phyloP scores from a whole-genome alignment of 2,888 invertebrate species.

The Idaea aversata region DNA sequence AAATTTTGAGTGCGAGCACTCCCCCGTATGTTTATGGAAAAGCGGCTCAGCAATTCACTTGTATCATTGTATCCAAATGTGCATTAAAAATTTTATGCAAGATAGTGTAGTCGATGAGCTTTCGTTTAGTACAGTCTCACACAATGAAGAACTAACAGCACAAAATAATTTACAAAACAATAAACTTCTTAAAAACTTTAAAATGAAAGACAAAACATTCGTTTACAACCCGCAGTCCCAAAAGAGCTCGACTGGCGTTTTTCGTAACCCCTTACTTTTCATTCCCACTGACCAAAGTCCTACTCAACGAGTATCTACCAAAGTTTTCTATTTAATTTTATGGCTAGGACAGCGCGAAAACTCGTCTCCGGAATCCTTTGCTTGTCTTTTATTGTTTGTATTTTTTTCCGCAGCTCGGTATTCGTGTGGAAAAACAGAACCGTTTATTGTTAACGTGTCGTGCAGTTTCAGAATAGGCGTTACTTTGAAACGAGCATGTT shows the following conservation, averaged over 20 bases:
- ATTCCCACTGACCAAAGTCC: constrained; percentile 32
- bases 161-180: too few relatives aligned
- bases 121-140: too few relatives aligned
- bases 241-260: not conserved
- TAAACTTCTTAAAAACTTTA: not conserved
- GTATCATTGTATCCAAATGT: too few relatives aligned
- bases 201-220: not conserved
- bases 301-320: constrained; percentile 38
- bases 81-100: too few relatives aligned
- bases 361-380: constrained; percentile 49
- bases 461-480: constrained; percentile 26
- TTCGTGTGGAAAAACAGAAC: constrained; percentile 50
- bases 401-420: constrained; percentile 56
- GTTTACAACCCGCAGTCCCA: not conserved
- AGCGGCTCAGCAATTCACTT: too few relatives aligned
- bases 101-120: too few relatives aligned
- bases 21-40: too few relatives aligned
- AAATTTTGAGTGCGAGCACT: too few relatives aligned
- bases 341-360: constrained; percentile 58
- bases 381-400: constrained; percentile 63
- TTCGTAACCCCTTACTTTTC: not conserved
- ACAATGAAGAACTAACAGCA: too few relatives aligned
- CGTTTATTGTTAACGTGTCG: constrained; percentile 58
- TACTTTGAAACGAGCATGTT: constrained; percentile 17
- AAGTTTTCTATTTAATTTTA: constrained; percentile 67